Evolutionary conservation across 2,888 invertebrate genomes (phyloP), one percentile per base, ranked within the genome.

Genomic region (Ariolimax columbianus): DNA sequence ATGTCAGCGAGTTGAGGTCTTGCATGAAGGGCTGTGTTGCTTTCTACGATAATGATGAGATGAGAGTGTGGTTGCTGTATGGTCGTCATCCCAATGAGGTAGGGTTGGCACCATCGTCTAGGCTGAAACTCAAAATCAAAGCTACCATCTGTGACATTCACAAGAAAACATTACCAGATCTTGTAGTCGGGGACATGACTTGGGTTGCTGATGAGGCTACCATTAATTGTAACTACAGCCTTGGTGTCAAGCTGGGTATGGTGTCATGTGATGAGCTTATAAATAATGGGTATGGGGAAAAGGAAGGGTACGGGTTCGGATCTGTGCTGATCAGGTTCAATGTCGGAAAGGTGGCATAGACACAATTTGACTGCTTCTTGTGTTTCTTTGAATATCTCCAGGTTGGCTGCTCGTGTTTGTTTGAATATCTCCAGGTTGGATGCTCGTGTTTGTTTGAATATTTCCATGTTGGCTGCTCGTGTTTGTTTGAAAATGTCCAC

Each of bases 61-160:
- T 78, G 78, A 63, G 38, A n/a, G 63, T 78, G 14, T 78, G 63
- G 19, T n/a, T 78, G 17, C 38, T 38, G 38, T 40, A 6, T 33
- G 78, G 38, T 0, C 78, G 63, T 14, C 78, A 63, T 17, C 78
- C 63, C 4, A 63, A 26, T 11, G 78, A 78, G 17, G 63, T 63
- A 19, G 78, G 78, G 1, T 40, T 63, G n/a, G 36, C n/a, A 38
- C 40, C 63, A 7, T 40, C 23, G 38, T 38, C 78, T 2, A 38
- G 38, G 0, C 26, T 59, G 3, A 59, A 11, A n/a, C 40, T 78
- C n/a, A 78, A 36, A n/a, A 63, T 78, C 26, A 78, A 63, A 26
- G 59, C 78, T n/a, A 78, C 63, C 0, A 63, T 78, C 40, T 59
- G 40, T n/a, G 78, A 78, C 17, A 78, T 77, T 33, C 14, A 43